Evolutionary conservation across 2,888 invertebrate genomes (phyloP), one percentile per base, ranked within the genome.

Genomic region (Cryptops parisi): DNA sequence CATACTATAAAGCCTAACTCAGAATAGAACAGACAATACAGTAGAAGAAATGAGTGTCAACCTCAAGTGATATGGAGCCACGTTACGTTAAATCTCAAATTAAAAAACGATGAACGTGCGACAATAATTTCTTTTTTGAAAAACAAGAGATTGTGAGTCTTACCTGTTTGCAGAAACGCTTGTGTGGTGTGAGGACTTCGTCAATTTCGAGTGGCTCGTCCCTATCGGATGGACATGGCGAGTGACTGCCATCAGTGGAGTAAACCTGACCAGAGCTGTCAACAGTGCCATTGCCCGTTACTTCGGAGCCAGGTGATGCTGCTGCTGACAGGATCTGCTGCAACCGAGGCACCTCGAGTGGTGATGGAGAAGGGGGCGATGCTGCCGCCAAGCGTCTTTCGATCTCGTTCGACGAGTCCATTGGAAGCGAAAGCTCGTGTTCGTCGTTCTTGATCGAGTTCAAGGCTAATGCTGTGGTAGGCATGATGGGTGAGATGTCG

Each of bases 241-340:
- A 56, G 21, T 27, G 52, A 23, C 56, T 25, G 17, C 52, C 56
- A 25, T 56, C 56, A 33, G 52, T 45, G 19, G 55, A 45, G 52
- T 52, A 56, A n/a, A 53, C 47, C 21, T 47, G 55, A n/a, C 56
- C 54, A 25, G 54, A 44, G 56, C 56, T 56, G 44, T 54, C 54
- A 21, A 52, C 47, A n/a, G 55, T 55, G 39, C 54, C 55, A 26
- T 54, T 55, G 47, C 24, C 26, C 9, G 33, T 33, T 17, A 17
- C 12, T n/a, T 12, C 12, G 39, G 55, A 55, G 26, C 54, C 53
- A 15, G 49, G 47, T 22, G 45, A 44, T 27, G 52, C 17, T 12
- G 26, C 26, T 26, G 47, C 17, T 26, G 52, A 23, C 3, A 49
- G 39, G 25, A 49, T 49, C 39, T 39, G 49, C 22, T 49, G 49